Evolutionary conservation across 2,797 vertebrate genomes (phyloP), one percentile per base, ranked within the genome.

Genomic region (Poeciliopsis paucimaculata): DNA sequence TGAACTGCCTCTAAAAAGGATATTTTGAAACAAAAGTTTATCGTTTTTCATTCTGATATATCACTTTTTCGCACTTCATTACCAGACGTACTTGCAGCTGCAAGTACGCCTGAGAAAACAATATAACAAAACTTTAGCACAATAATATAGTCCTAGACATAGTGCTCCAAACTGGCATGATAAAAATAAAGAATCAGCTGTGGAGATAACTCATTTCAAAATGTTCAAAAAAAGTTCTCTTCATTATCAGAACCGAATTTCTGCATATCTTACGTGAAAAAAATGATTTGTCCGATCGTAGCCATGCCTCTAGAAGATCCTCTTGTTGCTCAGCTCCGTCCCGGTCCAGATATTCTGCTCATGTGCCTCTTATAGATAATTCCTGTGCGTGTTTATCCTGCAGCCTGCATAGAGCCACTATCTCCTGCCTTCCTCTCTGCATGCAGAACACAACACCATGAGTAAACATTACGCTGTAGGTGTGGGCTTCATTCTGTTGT

Each of bases 381-480:
- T 0, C 5, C 20, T 41, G 9, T 23, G 34, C 16, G 18, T 28
- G 2, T 31, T 68, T 18, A 26, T 0, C 76, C 60, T 62, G n/a
- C 34, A 7, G 1, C 51, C 57, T 43, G 34, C 31, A 46, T 55
- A 47, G 45, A 53, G 0, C 8, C n/a, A 68, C 77, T 20, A n/a
- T 7, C 5, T 60, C 34, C 75, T 43, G 70, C 34, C 28, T 79
- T 46, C 13, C 34, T 70, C 46, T 3, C 47, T 60, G 73, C 73
- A 20, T 47, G 41, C 46, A 28, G 39, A 66, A 75, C 46, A 16
- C 81, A 80, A 81, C 92, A 87, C 93, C 88, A 87, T 91, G 5
- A 89, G 94, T 92, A 92, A 96, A 96, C 93, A 95, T 96, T 95
- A 84, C 84, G 75, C 88, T 82, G 77, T 74, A 88, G 91, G 95